Conservation (phyloP, 2,888 invertebrate species). For the Pyrrhia umbra region DNA sequence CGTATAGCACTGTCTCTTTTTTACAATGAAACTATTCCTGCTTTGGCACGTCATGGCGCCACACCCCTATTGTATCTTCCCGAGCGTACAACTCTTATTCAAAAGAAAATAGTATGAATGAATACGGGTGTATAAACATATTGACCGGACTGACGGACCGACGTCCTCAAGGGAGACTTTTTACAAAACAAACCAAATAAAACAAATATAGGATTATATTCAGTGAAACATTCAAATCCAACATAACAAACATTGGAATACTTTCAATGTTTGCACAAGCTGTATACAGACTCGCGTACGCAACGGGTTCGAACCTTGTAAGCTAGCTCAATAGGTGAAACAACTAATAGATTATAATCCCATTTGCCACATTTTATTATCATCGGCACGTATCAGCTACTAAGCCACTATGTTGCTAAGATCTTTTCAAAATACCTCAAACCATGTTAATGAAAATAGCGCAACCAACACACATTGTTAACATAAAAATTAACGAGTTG, state of each 20-base stretch:
- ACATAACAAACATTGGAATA: constrained; percentile 82
- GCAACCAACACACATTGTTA: constrained; percentile 85
- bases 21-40: too few species aligned
- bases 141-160: constrained; percentile 4
- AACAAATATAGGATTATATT: constrained; percentile 91
- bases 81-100: neutral
- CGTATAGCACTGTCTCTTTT: too few species aligned
- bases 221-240: constrained; percentile 89
- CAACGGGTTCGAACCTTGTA: constrained; percentile 65
- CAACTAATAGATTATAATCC: constrained; percentile 84
- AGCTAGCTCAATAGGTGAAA: constrained; percentile 72
- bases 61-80: too few species aligned
- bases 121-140: neutral
- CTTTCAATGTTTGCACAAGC: constrained; percentile 78
- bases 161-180: constrained; percentile 58
- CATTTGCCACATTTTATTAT: constrained; percentile 79
- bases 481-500: constrained; percentile 68
- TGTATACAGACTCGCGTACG: constrained; percentile 73
- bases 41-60: too few species aligned
- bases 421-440: constrained; percentile 82
- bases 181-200: constrained; percentile 86
- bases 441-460: constrained; percentile 85
- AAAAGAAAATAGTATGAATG: neutral
- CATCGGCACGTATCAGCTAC: constrained; percentile 76
- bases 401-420: constrained; percentile 83